phyloP scores from a whole-genome alignment of 2,888 invertebrate species.

The Archaeoteleia sp. region DNA sequence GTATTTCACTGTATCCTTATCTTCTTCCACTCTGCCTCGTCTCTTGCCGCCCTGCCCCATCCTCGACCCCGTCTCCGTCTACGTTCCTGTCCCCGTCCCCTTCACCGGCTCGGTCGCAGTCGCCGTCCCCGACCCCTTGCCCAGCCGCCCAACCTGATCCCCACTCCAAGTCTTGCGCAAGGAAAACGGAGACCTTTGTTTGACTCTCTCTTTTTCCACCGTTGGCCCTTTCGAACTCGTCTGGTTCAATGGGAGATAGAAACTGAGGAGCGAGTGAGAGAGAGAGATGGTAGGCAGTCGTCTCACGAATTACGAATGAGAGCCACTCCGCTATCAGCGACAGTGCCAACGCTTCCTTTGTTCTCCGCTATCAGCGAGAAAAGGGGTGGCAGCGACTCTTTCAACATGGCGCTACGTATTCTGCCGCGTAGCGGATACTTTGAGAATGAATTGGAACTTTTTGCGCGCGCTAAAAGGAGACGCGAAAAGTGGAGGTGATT shows the following conservation, averaged over 20 bases:
- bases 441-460: no score
- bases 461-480: no score
- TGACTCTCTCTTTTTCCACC: conserved; percentile 27
- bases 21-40: no score
- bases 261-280: neutral
- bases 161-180: conserved; percentile 3
- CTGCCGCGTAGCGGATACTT: conserved; percentile 14
- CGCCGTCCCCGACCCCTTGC: no score
- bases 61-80: no score
- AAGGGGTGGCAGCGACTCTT: conserved; percentile 25
- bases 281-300: conserved; percentile 1
- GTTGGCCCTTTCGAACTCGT: neutral
- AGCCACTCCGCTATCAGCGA: conserved; percentile 45
- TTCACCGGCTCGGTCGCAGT: no score
- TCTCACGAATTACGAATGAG: conserved; percentile 24
- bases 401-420: conserved; percentile 18
- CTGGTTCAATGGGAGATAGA: conserved; percentile 36
- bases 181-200: conserved; percentile 49
- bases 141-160: no score
- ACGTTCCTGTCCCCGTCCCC: no score
- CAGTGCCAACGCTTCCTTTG: conserved; percentile 44
- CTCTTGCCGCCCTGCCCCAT: no score
- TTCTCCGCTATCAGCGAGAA: conserved; percentile 23
- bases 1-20: no score
- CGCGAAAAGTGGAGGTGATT: no score